Evolutionary conservation across 2,888 invertebrate genomes (phyloP), one percentile per base, ranked within the genome.

Genomic region (Lampropteryx suffumata): DNA sequence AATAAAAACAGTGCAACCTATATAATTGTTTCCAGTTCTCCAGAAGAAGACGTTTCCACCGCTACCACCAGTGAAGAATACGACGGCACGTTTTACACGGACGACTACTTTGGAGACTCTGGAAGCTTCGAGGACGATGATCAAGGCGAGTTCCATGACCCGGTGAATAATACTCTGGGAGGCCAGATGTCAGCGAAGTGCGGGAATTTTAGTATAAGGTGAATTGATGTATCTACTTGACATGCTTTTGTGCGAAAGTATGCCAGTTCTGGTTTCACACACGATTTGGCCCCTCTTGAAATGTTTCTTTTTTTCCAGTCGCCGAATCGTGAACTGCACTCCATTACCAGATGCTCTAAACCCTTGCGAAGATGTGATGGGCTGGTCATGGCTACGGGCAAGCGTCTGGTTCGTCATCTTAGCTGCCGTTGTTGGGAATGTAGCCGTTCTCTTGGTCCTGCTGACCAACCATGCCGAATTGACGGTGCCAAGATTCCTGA

Each of bases 361-460:
- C 81, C 97, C 97, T 0, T 97, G 97, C 79, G 97, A 97, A 74
- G 97, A 97, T 76, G 96, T 97, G 50, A 96, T 97, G 95, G 96
- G 96, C 14, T 94, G 94, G 77, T 82, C 92, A 34, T 95, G 94
- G 93, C 87, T 96, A 1, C 92, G 96, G 46, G 92, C 94, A 60
- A 94, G 95, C 42, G 96, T 97, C 1, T 98, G 98, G 97, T 91
- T 96, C 62, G 97, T 97, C 21, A 94, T 97, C 50, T 84, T 94
- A 0, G 91, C 96, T 6, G 96, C 97, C 0, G 93, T 97, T 0
- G 90, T 95, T 10, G 97, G 97, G 48, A 98, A 98, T 82, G 81
- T 94, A 8, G 94, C 95, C 3, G 97, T 97, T 0, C 92, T 97
- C 3, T 81, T 95, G 2, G 96, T 97, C 0, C 92, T 96, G 1